These are phyloP conservation scores for Cardiocondyla obscurior DNA, from an alignment of 1,140 invertebrate species.

Conservation along the genomic window DNA sequence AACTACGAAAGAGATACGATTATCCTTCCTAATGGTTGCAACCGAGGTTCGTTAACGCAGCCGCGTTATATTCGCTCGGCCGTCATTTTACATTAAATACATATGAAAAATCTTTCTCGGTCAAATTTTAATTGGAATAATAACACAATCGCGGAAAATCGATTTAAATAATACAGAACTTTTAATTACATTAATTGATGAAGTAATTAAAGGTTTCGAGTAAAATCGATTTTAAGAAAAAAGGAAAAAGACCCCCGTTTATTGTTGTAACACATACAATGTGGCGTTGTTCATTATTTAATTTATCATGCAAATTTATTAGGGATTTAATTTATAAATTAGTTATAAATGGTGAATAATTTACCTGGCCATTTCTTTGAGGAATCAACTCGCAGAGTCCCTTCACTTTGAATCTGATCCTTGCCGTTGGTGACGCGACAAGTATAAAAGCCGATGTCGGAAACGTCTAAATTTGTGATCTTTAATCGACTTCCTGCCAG, in stretches of 20 bases:
- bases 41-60: constrained; percentile 30
- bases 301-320: not conserved
- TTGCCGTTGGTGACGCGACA: constrained; percentile 87
- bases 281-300: not conserved
- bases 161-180: not conserved
- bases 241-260: too few relatives aligned
- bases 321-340: not conserved
- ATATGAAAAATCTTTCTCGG: not conserved
- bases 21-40: constrained; percentile 49
- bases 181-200: not conserved
- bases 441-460: constrained; percentile 89
- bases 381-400: constrained; percentile 85
- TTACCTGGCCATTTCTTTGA: constrained; percentile 69
- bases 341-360: constrained; percentile 36
- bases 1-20: constrained; percentile 51
- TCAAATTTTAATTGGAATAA: constrained; percentile 2
- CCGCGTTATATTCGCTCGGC: not conserved
- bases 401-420: constrained; percentile 86
- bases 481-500: constrained; percentile 81
- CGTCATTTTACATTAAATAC: constrained; percentile 23
- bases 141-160: not conserved
- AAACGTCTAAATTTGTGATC: constrained; percentile 86
- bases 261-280: not conserved
- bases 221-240: not conserved
- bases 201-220: not conserved